Percentiles rank a stretch among this genome's conserved stretches.
These are phyloP conservation scores for Boloria selene DNA, from an alignment of 2,888 invertebrate species.

Conservation along the genomic window DNA sequence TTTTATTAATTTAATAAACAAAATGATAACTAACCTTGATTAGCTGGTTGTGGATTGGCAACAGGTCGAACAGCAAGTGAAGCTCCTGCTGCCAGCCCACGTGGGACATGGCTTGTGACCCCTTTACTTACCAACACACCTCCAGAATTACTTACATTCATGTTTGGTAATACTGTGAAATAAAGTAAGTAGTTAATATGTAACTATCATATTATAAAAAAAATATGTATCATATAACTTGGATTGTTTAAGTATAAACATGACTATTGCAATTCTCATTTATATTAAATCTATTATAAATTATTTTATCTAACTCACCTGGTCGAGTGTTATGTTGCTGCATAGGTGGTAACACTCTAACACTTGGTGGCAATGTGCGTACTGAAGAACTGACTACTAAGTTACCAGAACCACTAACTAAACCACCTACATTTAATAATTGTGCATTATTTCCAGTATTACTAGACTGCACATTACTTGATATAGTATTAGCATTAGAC, in stretches of 20 bases:
- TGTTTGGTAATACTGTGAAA: slow-evolving; percentile 59
- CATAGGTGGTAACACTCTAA: slow-evolving; percentile 70
- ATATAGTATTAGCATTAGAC: slow-evolving; percentile 54
- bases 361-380: slow-evolving; percentile 68
- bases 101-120: slow-evolving; percentile 70
- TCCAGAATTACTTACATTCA: slow-evolving; percentile 61
- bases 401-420: slow-evolving; percentile 63
- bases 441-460: slow-evolving; percentile 61
- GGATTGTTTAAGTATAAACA: no score
- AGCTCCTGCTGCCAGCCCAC: slow-evolving; percentile 88
- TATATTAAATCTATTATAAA: neutral
- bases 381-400: slow-evolving; percentile 71
- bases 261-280: no score
- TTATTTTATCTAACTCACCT: slow-evolving; percentile 52
- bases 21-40: slow-evolving; percentile 47
- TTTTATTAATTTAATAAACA: neutral
- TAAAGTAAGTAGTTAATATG: neutral
- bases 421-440: slow-evolving; percentile 68
- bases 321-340: slow-evolving; percentile 70
- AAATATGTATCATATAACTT: neutral
- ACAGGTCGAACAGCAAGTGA: slow-evolving; percentile 88
- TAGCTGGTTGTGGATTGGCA: slow-evolving; percentile 69
- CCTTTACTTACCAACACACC: slow-evolving; percentile 68
- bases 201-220: neutral
- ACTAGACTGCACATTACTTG: slow-evolving; percentile 54